Evolutionary conservation across 1,140 invertebrate species (phyloP).

Genomic region (Hycleus cichorii): DNA sequence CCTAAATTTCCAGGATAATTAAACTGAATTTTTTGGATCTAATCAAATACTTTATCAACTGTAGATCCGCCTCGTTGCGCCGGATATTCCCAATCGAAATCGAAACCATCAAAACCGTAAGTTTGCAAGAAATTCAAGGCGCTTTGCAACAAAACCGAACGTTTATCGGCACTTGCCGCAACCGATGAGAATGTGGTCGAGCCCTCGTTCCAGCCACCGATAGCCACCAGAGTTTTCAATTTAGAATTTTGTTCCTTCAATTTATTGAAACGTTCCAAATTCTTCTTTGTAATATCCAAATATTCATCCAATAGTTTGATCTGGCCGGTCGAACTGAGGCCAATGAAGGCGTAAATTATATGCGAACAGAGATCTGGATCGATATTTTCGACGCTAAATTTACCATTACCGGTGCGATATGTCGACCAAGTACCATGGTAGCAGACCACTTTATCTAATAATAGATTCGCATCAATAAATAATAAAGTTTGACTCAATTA

Average conservation of each 20-base stretch:
- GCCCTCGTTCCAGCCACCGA: constrained; percentile 74
- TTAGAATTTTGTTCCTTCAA: constrained; percentile 56
- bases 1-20: background rate
- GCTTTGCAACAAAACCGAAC: constrained; percentile 53
- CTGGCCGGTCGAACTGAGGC: constrained; percentile 40
- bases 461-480: background rate
- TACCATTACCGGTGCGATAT: constrained; percentile 56
- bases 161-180: constrained; percentile 33
- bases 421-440: constrained; percentile 70
- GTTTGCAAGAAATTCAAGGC: constrained; percentile 51
- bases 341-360: constrained; percentile 64
- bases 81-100: constrained; percentile 79
- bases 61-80: constrained; percentile 53
- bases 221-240: constrained; percentile 60
- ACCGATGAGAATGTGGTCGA: constrained; percentile 57
- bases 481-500: background rate
- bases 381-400: constrained; percentile 58
- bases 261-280: constrained; percentile 42
- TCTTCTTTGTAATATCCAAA: constrained; percentile 40
- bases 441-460: constrained; percentile 47
- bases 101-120: constrained; percentile 72
- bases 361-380: constrained; percentile 66
- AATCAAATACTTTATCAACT: constrained; percentile 31
- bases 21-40: too few species aligned
- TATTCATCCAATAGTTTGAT: constrained; percentile 1